Base-by-base conservation (phyloP, 2,888 invertebrate genomes). In the Tryphoninae sp. region DNA sequence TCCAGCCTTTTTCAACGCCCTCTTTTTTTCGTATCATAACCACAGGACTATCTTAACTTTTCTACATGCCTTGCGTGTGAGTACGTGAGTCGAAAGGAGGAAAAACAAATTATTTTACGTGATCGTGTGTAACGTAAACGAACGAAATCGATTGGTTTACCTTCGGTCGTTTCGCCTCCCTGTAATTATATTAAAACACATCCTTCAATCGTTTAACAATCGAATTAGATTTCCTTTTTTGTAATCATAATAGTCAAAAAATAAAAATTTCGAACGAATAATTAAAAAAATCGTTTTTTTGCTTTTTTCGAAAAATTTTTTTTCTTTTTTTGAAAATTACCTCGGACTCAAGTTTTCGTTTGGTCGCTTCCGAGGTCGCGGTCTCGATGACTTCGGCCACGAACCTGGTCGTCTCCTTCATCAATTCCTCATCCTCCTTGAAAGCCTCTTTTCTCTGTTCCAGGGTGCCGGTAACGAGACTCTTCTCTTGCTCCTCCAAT, bases 371-470 rank as follows among this genome's bases (percentile, higher is more conserved):
- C 51, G 90, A 88, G 62, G 92, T 89, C 9, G 93, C 93, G 40
- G 90, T 91, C 83, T 92, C 92, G 83, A 93, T 92, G 75, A 93
- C 92, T 77, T 93, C 93, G 80, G 91, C 90, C 2, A 93, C 92
- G 86, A 93, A 93, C 84, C 91, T 92, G 42, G 90, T 92, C 1
- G 93, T 93, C 84, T 92, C 92, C 84, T 90, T 91, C 90, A 93
- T 92, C 8, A 93, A 90, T 80, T 93, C 91, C 33, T 92, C 92
- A 81, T 93, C 93, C 42, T 89, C 89, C 79, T 89, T 90, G 80
- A 92, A 92, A 11, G 90, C 92, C 62, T 90, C 91, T 81, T 91
- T 91, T 55, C 91, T 88, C 76, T 91, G 89, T 74, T 92, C 91
- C 13, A 91, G 83, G 22, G 84, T 89, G 0, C 87, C 88, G 0